Base-by-base conservation (phyloP, 2,888 invertebrate species). In the Clepsis dumicolana region DNA sequence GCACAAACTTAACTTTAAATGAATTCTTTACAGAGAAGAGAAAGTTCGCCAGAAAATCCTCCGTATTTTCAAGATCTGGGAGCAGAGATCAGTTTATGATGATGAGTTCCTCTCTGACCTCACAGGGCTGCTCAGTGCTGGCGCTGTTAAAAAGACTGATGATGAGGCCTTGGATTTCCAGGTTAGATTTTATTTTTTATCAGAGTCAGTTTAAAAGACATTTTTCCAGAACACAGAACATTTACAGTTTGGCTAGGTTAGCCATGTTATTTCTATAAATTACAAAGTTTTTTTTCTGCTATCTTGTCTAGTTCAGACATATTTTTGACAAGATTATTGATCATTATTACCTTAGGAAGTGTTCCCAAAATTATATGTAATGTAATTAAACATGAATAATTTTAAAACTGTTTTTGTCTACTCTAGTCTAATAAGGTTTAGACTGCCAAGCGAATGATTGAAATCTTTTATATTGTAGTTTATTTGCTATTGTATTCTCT, bases 11-110 rank as follows among this genome's bases (percentile, higher is more conserved):
- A n/a, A n/a, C n/a, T n/a, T n/a, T n/a, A n/a, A n/a, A 14, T n/a
- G 1, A 0, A 4, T 8, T 57, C 7, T 16, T 21, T 89, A 14
- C 88, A 97, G 98, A 77, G 98, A 98, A 89, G 97, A 98, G 73
- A 97, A 97, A 84, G 98, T 99, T 1, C 96, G 97, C 75, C 95
- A 96, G 71, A 97, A 97, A 84, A 97, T 99, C 64, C 91, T 97
- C 64, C 94, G 99, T 70, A 98, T 99, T 78, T 98, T 99, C 83
- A 97, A 97, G 85, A 99, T 99, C 76, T 99, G 99, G 99, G 97
- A 98, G 85, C 98, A 99, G 83, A 94, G 99, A 74, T 96, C 95
- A 54, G 96, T 99, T 18, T 99, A 98, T 85, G 97, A 97, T 86
- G 97, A 97, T 79, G 97, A 97, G 80, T 98, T 98, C 83, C 94